Base-by-base conservation (phyloP, 2,888 invertebrate genomes). In the Folsomia candida region DNA sequence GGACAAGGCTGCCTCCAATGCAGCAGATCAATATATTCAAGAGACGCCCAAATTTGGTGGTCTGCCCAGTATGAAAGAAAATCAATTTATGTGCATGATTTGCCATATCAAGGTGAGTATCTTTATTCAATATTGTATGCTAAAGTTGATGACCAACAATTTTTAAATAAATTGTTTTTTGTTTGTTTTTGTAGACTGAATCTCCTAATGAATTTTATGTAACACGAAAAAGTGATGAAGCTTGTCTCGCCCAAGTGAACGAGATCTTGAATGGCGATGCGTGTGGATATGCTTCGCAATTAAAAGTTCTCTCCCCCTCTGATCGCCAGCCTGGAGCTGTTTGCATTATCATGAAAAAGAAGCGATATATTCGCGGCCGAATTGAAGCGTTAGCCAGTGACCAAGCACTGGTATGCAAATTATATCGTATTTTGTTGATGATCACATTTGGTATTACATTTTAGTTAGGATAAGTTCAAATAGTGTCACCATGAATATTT, bases 51-150 rank as follows among this genome's bases (percentile, higher is more conserved):
- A 22, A 26, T 71, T 58, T 29, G 28, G 47, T 0, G 14, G 25
- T 4, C 81, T 90, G 18, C 88, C 89, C 0, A 85, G 86, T 2
- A 81, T 90, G 9, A 88, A 88, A 9, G 86, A 87, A 3, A 85
- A 87, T 0, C 85, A 85, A 74, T 85, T 89, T 66, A 86, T 86
- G 20, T 81, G 87, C 4, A 82, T 81, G 58, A 85, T 90, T 63
- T 85, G 86, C 2, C 85, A 88, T 80, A 89, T 89, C 83, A 83
- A 20, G 18, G 71, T 61, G 51, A 64, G 47, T 51, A 63, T n/a
- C n/a, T n/a, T n/a, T n/a, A n/a, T n/a, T n/a, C n/a, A n/a, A n/a
- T n/a, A n/a, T n/a, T n/a, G n/a, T n/a, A n/a, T n/a, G n/a, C n/a
- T n/a, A n/a, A n/a, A n/a, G n/a, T n/a, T n/a, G n/a, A n/a, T n/a